Evolutionary conservation across 2,888 invertebrate genomes (phyloP), one percentile per base, ranked within the genome.

Genomic region (Lithosia quadra): DNA sequence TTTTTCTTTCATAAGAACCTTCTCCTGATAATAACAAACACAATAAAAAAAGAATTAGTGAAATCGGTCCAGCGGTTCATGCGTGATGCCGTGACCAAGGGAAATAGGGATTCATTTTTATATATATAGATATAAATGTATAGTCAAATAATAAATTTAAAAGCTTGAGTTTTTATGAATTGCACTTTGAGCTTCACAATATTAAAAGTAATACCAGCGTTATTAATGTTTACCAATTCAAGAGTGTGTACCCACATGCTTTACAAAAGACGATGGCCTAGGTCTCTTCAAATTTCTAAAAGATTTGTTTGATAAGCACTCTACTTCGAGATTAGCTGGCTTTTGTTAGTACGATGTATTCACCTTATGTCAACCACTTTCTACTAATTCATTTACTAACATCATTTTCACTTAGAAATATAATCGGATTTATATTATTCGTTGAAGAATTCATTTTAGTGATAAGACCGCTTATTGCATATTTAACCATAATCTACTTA

Each of bases 221-320:
- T 49, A n/a, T 49, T n/a, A n/a, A 49, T 49, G 49, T 49, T n/a
- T 49, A 49, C n/a, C 18, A 49, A n/a, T 49, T 49, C 49, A n/a
- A 49, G n/a, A n/a, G n/a, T 49, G 9, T 49, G 49, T 49, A 49
- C 49, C 15, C 0, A 11, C n/a, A n/a, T n/a, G n/a, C n/a, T 43
- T 43, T 7, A 43, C 43, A 43, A 43, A 43, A 43, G 43, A 43
- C 43, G 1, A 1, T 49, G n/a, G 18, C 1, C n/a, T 43, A 5
- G 5, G 18, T 7, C 18, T 9, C 49, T 49, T 49, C 49, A n/a
- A n/a, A 49, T 49, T 49, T 49, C n/a, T 49, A 49, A 49, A n/a
- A n/a, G 8, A n/a, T 18, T 49, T 49, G 49, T 49, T 49, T 49
- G 49, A 49, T 49, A 8, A 49, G 49, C 9, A 49, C 49, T 49